phyloP scores from a whole-genome alignment of 2,797 vertebrate species.

The Gorsachius magnificus region DNA sequence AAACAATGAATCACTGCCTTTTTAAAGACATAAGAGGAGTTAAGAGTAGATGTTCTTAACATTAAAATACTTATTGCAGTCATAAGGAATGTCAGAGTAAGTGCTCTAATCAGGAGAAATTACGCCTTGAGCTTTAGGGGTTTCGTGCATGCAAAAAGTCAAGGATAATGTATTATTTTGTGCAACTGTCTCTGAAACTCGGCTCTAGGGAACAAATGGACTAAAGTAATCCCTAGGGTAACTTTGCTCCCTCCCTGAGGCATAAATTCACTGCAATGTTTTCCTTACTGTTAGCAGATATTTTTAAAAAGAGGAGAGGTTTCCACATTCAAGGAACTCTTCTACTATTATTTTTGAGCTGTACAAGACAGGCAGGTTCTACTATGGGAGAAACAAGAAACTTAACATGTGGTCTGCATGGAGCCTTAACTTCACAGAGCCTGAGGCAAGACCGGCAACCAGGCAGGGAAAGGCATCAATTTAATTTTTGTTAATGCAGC shows the following conservation, averaged over 20 bases:
- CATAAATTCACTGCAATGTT: neutral
- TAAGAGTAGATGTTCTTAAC: neutral
- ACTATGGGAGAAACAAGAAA: neutral
- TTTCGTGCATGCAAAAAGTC: neutral
- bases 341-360: neutral
- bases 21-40: slow-evolving; percentile 8
- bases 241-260: neutral
- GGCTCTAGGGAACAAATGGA: neutral
- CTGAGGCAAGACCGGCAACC: neutral
- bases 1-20: slow-evolving; percentile 18
- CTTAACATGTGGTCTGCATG: neutral
- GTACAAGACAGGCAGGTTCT: neutral
- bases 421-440: neutral
- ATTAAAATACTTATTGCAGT: slow-evolving; percentile 37
- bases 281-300: neutral
- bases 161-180: neutral
- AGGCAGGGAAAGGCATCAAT: neutral
- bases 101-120: neutral
- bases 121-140: neutral
- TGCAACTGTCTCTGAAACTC: neutral
- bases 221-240: neutral
- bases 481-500: neutral
- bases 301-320: neutral
- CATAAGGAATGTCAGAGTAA: neutral
- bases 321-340: neutral